Percentiles rank a stretch among this genome's conserved stretches.
Conservation (phyloP, 2,888 invertebrate species). For the Nysson spinosus region DNA sequence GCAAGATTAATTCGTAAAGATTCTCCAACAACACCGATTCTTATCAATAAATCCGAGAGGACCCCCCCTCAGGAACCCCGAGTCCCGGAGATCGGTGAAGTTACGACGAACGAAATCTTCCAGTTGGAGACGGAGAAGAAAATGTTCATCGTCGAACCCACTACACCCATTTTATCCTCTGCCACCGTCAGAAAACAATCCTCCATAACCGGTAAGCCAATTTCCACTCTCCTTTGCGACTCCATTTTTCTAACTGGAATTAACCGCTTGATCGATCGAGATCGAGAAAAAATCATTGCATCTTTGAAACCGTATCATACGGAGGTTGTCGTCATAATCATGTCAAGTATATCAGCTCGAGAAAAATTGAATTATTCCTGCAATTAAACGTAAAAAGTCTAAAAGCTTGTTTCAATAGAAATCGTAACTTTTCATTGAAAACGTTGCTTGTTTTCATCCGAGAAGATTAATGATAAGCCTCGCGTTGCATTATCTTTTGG, state of each 20-base stretch:
- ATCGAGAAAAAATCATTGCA: too few species aligned
- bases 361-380: too few species aligned
- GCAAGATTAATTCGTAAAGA: constrained; percentile 28
- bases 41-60: constrained; percentile 61
- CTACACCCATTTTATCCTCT: constrained; percentile 65
- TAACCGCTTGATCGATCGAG: too few species aligned
- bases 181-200: constrained; percentile 68
- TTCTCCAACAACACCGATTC: constrained; percentile 15
- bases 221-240: background rate
- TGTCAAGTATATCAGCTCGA: too few species aligned
- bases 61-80: constrained; percentile 73
- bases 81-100: constrained; percentile 68
- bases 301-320: too few species aligned
- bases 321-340: too few species aligned
- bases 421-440: too few species aligned
- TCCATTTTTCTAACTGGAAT: background rate
- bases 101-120: constrained; percentile 49
- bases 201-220: constrained; percentile 66
- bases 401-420: too few species aligned
- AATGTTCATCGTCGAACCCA: constrained; percentile 59
- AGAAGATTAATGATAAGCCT: too few species aligned
- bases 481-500: too few species aligned
- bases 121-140: constrained; percentile 56
- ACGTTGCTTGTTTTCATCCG: too few species aligned
- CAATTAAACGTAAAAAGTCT: too few species aligned